Evolutionary conservation across 1,140 invertebrate species (phyloP).

Genomic region (Drosophila kurseongensis): DNA sequence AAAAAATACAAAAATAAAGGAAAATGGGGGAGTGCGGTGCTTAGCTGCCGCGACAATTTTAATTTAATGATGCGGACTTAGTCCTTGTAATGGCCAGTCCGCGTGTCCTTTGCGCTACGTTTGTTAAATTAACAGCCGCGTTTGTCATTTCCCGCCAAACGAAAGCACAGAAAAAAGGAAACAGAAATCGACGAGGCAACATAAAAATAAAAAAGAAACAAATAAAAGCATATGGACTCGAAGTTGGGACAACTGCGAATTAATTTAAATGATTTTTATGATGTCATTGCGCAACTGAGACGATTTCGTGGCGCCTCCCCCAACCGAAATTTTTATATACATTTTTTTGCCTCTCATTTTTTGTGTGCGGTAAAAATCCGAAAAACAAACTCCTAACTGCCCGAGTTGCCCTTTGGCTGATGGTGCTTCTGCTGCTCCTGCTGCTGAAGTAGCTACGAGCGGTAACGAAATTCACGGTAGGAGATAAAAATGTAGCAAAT

Average conservation of each 20-base stretch:
- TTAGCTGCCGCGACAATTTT: slow-evolving; percentile 76
- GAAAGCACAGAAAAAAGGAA: slow-evolving; percentile 22
- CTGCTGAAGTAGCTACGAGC: slow-evolving; percentile 73
- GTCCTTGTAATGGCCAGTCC: slow-evolving; percentile 79
- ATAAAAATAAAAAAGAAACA: slow-evolving; percentile 68
- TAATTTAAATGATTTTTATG: slow-evolving; percentile 83
- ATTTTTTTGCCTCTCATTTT: neutral
- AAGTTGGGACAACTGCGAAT: slow-evolving; percentile 63
- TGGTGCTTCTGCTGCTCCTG: slow-evolving; percentile 10
- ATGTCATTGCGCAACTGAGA: slow-evolving; percentile 80
- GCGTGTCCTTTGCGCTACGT: slow-evolving; percentile 59
- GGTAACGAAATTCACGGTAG: slow-evolving; percentile 82
- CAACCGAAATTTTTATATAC: slow-evolving; percentile 10
- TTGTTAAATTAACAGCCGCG: slow-evolving; percentile 79
- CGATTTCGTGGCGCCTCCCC: slow-evolving; percentile 49
- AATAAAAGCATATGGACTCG: slow-evolving; percentile 79
- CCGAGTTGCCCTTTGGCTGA: slow-evolving; percentile 58
- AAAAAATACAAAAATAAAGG: slow-evolving; percentile 15
- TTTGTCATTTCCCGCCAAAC: slow-evolving; percentile 64
- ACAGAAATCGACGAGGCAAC: slow-evolving; percentile 61
- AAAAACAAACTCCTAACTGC: slow-evolving; percentile 46
- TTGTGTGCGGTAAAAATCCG: slow-evolving; percentile 29
- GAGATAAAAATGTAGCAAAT: slow-evolving; percentile 82
- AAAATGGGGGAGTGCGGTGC: slow-evolving; percentile 18
- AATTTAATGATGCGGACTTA: slow-evolving; percentile 83